Conservation (phyloP, 2,888 invertebrate genomes). For the Lordiphosa fenestrarum region DNA sequence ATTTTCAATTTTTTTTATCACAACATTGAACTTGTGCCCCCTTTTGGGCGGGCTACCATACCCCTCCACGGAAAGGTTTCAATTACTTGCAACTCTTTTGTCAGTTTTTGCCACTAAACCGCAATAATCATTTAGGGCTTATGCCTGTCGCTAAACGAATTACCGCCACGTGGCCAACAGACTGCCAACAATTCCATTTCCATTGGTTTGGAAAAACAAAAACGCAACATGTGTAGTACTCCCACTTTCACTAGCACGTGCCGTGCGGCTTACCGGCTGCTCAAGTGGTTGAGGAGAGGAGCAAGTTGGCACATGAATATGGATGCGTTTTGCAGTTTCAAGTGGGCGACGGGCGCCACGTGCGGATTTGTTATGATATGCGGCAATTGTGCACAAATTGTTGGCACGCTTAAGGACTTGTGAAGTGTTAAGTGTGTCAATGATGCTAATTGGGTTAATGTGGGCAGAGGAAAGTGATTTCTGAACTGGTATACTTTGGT, state of each 20-base stretch:
- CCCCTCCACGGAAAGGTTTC: constrained; percentile 30
- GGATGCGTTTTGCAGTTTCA: constrained; percentile 12
- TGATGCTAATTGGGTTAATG: constrained; percentile 39
- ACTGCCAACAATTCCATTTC: constrained; percentile 37
- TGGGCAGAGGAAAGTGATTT: neutral
- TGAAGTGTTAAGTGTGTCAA: constrained; percentile 16
- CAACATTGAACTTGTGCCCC: constrained; percentile 45
- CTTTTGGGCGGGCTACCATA: constrained; percentile 5
- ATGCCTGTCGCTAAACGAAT: constrained; percentile 68
- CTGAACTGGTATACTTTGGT: neutral
- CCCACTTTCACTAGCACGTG: constrained; percentile 24
- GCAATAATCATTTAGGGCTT: constrained; percentile 63
- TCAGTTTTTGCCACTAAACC: constrained; percentile 40
- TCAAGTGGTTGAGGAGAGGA: constrained; percentile 48
- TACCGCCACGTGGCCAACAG: constrained; percentile 58
- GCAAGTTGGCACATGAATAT: constrained; percentile 12
- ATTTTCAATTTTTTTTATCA: constrained; percentile 38
- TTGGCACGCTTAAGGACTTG: constrained; percentile 38
- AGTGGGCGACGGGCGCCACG: constrained; percentile 42
- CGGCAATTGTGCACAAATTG: constrained; percentile 39
- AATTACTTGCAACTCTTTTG: constrained; percentile 56
- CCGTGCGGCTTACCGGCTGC: constrained; percentile 39
- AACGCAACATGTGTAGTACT: constrained; percentile 58
- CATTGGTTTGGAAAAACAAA: too few relatives aligned
- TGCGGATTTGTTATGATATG: constrained; percentile 62